phyloP scores from a whole-genome alignment of 2,888 invertebrate species.

The Drosophila putrida region DNA sequence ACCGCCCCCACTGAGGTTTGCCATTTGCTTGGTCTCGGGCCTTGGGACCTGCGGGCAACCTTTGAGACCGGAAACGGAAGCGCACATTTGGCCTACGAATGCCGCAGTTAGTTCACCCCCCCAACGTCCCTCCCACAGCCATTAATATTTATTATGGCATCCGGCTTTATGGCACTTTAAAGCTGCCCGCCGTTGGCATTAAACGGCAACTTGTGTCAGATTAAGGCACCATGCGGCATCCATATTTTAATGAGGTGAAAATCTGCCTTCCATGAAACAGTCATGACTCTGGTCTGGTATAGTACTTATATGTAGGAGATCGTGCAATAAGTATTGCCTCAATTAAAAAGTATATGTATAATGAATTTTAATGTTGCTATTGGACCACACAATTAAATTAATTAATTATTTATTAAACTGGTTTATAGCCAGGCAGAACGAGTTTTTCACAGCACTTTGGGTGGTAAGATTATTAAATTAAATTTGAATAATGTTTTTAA shows the following conservation, averaged over 20 bases:
- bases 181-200: constrained; percentile 53
- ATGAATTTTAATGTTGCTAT: neutral
- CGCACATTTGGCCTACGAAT: constrained; percentile 46
- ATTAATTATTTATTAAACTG: constrained; percentile 24
- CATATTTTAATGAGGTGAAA: constrained; percentile 55
- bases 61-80: constrained; percentile 56
- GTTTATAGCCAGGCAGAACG: neutral
- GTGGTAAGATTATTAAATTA: neutral
- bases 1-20: constrained; percentile 35
- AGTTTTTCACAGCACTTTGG: neutral
- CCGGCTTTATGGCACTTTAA: constrained; percentile 69
- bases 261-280: constrained; percentile 22
- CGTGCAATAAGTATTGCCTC: neutral
- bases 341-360: neutral
- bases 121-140: constrained; percentile 17
- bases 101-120: constrained; percentile 43
- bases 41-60: constrained; percentile 34
- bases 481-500: neutral
- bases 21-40: constrained; percentile 5
- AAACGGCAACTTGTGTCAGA: constrained; percentile 58
- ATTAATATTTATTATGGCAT: constrained; percentile 76
- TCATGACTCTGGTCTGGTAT: neutral
- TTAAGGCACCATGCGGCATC: constrained; percentile 33
- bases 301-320: neutral
- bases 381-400: neutral